Conservation (phyloP, 2,113 vertebrate species). For the Cebidichthys violaceus region DNA sequence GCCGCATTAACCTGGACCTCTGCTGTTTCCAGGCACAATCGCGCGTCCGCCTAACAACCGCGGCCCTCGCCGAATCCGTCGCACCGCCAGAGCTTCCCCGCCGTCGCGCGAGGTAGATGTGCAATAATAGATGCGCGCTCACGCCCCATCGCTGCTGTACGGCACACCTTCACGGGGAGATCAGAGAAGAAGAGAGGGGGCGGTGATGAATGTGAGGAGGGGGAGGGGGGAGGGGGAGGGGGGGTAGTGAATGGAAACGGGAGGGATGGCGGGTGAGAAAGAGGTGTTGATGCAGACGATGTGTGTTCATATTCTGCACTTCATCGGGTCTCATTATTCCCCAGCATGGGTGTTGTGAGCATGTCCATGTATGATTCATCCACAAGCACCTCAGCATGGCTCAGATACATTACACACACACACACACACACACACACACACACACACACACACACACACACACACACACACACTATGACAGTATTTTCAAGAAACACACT, state of each 20-base stretch:
- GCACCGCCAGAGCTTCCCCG: slow-evolving; percentile 15
- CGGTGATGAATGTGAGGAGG: slow-evolving; percentile 38
- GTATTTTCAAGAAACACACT: slow-evolving; percentile 36
- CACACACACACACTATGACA: slow-evolving; percentile 27
- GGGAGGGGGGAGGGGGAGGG: neutral
- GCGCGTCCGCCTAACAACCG: slow-evolving; percentile 46
- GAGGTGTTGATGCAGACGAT: slow-evolving; percentile 48
- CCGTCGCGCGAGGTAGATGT: slow-evolving; percentile 18
- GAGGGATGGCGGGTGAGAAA: slow-evolving; percentile 39
- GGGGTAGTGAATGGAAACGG: slow-evolving; percentile 18
- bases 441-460: slow-evolving; percentile 55
- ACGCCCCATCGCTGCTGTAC: slow-evolving; percentile 43
- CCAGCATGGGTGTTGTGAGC: slow-evolving; percentile 59
- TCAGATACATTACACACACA: slow-evolving; percentile 81
- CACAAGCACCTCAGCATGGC: slow-evolving; percentile 57
- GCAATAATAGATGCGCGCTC: slow-evolving; percentile 70
- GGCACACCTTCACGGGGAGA: slow-evolving; percentile 48
- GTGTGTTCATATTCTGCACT: slow-evolving; percentile 71
- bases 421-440: slow-evolving; percentile 33
- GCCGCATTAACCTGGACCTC: slow-evolving; percentile 68
- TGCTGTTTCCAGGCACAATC: slow-evolving; percentile 56
- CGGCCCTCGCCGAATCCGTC: slow-evolving; percentile 31
- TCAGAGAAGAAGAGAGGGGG: slow-evolving; percentile 44
- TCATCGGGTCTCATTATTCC: slow-evolving; percentile 69
- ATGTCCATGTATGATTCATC: slow-evolving; percentile 82